Evolutionary conservation across 2,888 invertebrate species (phyloP).

Genomic region (Operophtera brumata): DNA sequence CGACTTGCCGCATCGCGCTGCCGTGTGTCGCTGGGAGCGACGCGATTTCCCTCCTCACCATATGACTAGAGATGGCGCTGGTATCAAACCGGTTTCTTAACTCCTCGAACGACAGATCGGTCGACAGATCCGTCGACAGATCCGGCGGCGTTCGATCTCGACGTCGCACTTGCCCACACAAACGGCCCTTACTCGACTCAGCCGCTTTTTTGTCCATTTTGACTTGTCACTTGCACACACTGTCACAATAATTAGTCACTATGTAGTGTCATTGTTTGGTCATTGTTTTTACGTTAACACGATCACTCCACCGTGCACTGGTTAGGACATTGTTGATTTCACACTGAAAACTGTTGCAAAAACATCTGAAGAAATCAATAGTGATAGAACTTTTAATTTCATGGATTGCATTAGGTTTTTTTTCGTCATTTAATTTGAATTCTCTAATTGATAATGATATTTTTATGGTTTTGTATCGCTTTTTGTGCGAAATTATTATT

Average conservation of each 20-base stretch:
- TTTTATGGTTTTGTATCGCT: no score
- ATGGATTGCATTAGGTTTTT: neutral
- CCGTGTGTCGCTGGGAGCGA: slow-evolving; percentile 74
- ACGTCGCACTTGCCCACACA: slow-evolving; percentile 67
- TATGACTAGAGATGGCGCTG: slow-evolving; percentile 55
- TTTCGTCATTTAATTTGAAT: neutral
- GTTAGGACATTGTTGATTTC: neutral
- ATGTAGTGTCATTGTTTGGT: slow-evolving; percentile 31
- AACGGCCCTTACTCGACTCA: slow-evolving; percentile 50
- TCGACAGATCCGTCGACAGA: slow-evolving; percentile 56
- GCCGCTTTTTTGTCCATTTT: slow-evolving; percentile 62
- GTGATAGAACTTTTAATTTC: neutral
- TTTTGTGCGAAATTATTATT: no score
- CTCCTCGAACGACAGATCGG: slow-evolving; percentile 70
- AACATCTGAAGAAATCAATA: slow-evolving; percentile 29
- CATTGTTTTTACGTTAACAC: slow-evolving; percentile 15
- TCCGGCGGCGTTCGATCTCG: slow-evolving; percentile 62
- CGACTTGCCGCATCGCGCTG: slow-evolving; percentile 74
- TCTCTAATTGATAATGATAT: neutral
- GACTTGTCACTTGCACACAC: slow-evolving; percentile 45
- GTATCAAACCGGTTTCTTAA: slow-evolving; percentile 69
- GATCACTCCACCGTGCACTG: slow-evolving; percentile 23
- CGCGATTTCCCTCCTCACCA: slow-evolving; percentile 62
- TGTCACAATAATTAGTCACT: slow-evolving; percentile 40
- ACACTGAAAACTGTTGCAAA: neutral